Evolutionary conservation across 2,888 invertebrate species (phyloP), one percentile per base, ranked within the genome.

Genomic region (Pseudanteris insignis): DNA sequence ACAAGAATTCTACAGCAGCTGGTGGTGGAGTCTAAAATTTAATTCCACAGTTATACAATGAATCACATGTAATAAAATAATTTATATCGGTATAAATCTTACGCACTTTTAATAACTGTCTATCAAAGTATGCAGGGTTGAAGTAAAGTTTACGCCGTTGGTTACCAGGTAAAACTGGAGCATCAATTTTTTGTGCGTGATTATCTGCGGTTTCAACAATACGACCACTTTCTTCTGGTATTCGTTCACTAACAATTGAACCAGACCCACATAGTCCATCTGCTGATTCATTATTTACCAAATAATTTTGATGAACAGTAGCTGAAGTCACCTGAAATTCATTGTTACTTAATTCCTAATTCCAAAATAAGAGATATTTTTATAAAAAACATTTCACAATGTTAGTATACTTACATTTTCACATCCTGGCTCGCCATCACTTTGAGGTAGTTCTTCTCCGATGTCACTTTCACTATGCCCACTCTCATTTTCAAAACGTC

Each of bases 81-180:
- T n/a, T n/a, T n/a, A n/a, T n/a, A n/a, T n/a, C n/a, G n/a, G n/a
- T n/a, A n/a, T n/a, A n/a, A n/a, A n/a, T n/a, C n/a, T n/a, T n/a
- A n/a, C n/a, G n/a, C n/a, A n/a, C n/a, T n/a, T n/a, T n/a, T 76
- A 95, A 84, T 34, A 93, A 78, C 67, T 94, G 91, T 14, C 91
- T 90, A 76, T 95, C 94, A 73, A 95, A 94, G 76, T 94, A 95
- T 4, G 94, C 93, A 0, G 93, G 93, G 78, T 93, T 94, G 73
- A 94, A 94, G 75, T 92, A 94, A 1, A 94, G 82, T 73, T 93
- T 92, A 65, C 89, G 85, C 44, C 92, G 83, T 0, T 89, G 88
- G 14, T 86, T 87, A 7, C 90, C 90, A 1, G 78, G 78, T 32
- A 77, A 67, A 5, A 79, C 70, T 5, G 81, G 76, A 38, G 74